Evolutionary conservation across 2,888 invertebrate species (phyloP), one percentile per base, ranked within the genome.

Genomic region (Agriopis leucophaearia): DNA sequence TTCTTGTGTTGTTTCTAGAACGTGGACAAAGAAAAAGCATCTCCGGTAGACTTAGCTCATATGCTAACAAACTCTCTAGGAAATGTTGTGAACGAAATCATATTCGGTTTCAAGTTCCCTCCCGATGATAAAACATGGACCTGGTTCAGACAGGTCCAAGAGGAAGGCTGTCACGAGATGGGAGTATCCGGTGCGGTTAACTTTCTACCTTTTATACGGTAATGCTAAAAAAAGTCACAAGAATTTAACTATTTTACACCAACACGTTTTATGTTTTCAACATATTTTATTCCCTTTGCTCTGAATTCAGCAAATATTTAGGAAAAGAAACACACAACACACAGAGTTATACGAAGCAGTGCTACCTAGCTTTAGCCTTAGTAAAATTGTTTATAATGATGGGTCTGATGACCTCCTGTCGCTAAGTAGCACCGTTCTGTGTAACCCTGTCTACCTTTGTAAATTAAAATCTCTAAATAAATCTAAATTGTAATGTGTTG

Each of bases 181-280:
- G 97, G 97, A 0, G 95, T 98, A 3, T 96, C 97, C 0, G 97
- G 97, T 2, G 95, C 96, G 12, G 94, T 98, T 3, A 98, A 98
- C 87, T 98, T 98, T 88, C 91, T 98, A 72, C 97, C 98, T 13
- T 96, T 96, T 82, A 88, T 98, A 51, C 95, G 97, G 96, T 97
- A 82, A 77, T 78, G 76, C 18, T 13, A 6, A 40, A 10, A 40
- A 10, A 54, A 55, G 38, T 5, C n/a, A 18, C 36, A 44, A 12
- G 42, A 61, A 15, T 27, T 5, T 5, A 5, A 27, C 27, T 27
- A 27, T 27, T 27, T 27, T 27, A 27, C 27, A 27, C 1, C 27
- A 5, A 27, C 27, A 27, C 27, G 5, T 27, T 27, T 27, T 4
- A 27, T 27, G 27, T 27, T 27, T 27, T 27, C 5, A 27, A 27